These are phyloP conservation scores for Squalus acanthias DNA, from an alignment of 2,797 vertebrate species.

Conservation along the genomic window DNA sequence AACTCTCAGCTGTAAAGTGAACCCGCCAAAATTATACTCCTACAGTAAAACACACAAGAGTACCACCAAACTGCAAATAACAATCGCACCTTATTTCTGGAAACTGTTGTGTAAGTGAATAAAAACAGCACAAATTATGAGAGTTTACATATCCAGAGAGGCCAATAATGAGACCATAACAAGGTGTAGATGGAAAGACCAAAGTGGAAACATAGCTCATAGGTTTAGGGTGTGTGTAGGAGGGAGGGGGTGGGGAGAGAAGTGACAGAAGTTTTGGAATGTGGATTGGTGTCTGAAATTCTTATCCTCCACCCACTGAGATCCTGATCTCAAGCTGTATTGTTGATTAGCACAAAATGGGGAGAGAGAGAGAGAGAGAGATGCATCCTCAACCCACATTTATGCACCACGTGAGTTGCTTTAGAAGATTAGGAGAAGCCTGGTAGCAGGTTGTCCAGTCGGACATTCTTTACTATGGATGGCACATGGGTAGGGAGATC, in stretches of 20 bases:
- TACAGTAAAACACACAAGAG: background rate
- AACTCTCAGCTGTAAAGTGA: background rate
- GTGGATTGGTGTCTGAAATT: background rate
- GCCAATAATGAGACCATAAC: background rate
- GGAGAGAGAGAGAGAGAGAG: too few species aligned
- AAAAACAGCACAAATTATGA: background rate
- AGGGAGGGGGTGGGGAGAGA: background rate
- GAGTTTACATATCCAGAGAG: slow-evolving; percentile 3
- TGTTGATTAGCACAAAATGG: background rate
- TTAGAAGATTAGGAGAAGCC: background rate
- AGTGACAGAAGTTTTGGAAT: background rate
- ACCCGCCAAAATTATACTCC: background rate
- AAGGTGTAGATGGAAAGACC: background rate
- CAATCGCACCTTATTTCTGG: background rate
- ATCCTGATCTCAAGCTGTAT: background rate
- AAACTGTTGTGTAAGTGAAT: background rate
- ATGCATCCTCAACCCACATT: background rate
- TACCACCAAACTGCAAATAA: background rate
- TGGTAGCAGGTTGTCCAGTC: background rate
- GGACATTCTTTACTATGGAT: background rate
- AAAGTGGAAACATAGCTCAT: background rate
- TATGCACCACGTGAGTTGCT: background rate
- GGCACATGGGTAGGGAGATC: background rate
- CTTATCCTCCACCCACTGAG: background rate
- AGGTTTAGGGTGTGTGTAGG: background rate